Conservation (phyloP, 2,888 invertebrate genomes). For the Idaea biselata region DNA sequence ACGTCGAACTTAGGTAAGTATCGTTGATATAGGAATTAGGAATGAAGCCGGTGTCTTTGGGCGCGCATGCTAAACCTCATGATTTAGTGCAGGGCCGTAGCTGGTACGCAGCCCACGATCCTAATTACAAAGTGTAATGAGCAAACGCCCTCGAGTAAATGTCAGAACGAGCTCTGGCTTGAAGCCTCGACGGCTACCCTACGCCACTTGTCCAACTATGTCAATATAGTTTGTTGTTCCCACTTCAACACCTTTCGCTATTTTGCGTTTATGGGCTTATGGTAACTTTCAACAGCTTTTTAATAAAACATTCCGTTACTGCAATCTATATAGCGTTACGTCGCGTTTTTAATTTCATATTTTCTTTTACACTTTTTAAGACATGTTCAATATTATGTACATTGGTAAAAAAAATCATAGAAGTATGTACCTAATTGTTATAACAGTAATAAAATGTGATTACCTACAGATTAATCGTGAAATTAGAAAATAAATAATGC, state of each 20-base stretch:
- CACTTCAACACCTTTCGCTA: not conserved
- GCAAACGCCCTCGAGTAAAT: conserved; percentile 44
- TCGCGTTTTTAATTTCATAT: not conserved
- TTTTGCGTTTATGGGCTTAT: not conserved
- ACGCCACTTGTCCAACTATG: conserved; percentile 18
- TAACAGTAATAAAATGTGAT: not conserved
- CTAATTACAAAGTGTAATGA: conserved; percentile 79
- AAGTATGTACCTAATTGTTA: not conserved
- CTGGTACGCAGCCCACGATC: conserved; percentile 63
- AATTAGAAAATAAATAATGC: not conserved
- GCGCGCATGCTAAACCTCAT: conserved; percentile 64
- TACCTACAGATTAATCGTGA: conserved; percentile 3
- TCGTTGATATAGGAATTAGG: conserved; percentile 39
- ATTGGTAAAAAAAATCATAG: no score
- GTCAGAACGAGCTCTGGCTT: conserved; percentile 33
- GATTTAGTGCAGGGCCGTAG: conserved; percentile 70
- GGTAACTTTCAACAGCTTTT: not conserved
- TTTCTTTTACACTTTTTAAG: no score
- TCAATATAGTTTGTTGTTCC: conserved; percentile 26
- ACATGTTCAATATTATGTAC: no score
- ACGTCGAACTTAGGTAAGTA: conserved; percentile 41
- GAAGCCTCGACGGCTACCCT: conserved; percentile 36
- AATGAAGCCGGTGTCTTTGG: conserved; percentile 39
- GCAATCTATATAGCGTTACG: not conserved
- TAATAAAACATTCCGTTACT: not conserved